phyloP scores from a whole-genome alignment of 2,888 invertebrate genomes.

The Oxytorus armatus region DNA sequence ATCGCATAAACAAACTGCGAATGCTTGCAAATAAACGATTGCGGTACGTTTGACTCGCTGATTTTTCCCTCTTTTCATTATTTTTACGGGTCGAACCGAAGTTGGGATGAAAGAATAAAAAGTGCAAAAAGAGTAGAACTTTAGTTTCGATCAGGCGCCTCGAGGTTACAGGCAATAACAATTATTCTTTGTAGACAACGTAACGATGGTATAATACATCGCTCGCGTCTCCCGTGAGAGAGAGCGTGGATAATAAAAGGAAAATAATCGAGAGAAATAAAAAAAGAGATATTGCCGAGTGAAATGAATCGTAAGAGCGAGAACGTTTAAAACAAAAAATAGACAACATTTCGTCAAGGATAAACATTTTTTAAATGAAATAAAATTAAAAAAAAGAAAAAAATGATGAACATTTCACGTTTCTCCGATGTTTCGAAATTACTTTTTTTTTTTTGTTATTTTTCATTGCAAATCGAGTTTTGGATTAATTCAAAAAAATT shows the following conservation, averaged over 20 bases:
- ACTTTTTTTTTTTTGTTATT: constrained; percentile 1
- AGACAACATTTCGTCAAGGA: neutral
- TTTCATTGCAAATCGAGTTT: neutral
- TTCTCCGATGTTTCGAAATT: too few species aligned
- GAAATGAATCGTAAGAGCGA: too few species aligned
- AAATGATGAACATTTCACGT: too few species aligned
- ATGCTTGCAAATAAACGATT: constrained; percentile 76
- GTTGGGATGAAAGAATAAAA: neutral
- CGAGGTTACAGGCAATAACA: constrained; percentile 58
- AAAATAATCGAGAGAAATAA: constrained; percentile 29
- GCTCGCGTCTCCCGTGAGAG: constrained; percentile 13
- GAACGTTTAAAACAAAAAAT: too few species aligned
- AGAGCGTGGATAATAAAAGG: constrained; percentile 36
- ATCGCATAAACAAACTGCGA: constrained; percentile 76
- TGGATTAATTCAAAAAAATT: too few species aligned
- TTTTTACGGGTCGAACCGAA: too few species aligned
- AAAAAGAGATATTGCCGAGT: constrained; percentile 35
- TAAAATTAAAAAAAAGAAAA: too few species aligned
- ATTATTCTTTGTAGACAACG: constrained; percentile 62
- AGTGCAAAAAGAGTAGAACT: constrained; percentile 9
- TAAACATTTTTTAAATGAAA: neutral
- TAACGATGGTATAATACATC: constrained; percentile 48
- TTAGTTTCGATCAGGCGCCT: constrained; percentile 38
- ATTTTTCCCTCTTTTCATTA: neutral
- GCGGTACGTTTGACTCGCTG: constrained; percentile 45